Percentiles rank a stretch among this genome's conserved stretches.
Evolutionary conservation across 2,797 vertebrate genomes (phyloP).

Genomic region (Poeciliopsis paucimaculata): DNA sequence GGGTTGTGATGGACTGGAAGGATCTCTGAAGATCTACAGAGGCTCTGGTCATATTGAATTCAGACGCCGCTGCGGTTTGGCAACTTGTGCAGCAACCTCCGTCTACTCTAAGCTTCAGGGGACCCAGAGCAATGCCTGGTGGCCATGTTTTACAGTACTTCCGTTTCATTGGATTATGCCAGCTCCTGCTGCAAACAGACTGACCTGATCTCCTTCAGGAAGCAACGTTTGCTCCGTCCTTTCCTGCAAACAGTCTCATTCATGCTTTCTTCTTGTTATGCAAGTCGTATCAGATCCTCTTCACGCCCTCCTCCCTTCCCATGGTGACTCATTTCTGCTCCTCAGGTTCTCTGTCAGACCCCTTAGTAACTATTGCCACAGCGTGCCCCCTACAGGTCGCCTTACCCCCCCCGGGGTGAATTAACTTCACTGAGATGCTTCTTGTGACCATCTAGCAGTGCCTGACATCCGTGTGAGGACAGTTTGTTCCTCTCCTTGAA

Average conservation of each 20-base stretch:
- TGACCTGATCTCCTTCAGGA: neutral
- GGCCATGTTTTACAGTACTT: neutral
- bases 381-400: neutral
- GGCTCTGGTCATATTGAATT: neutral
- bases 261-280: neutral
- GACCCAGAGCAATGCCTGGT: neutral
- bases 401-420: neutral
- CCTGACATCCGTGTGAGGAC: neutral
- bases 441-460: neutral
- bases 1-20: neutral
- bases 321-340: neutral
- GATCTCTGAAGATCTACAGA: neutral
- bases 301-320: neutral
- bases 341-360: neutral
- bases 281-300: neutral
- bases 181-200: neutral
- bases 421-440: neutral
- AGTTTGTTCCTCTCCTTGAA: neutral
- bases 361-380: neutral
- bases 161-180: neutral
- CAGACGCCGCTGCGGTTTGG: neutral
- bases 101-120: neutral
- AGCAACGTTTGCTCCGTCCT: neutral
- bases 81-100: neutral
- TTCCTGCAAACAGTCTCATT: neutral